Evolutionary conservation across 2,113 vertebrate species (phyloP), one percentile per base, ranked within the genome.

Genomic region (Callionymus lyra): DNA sequence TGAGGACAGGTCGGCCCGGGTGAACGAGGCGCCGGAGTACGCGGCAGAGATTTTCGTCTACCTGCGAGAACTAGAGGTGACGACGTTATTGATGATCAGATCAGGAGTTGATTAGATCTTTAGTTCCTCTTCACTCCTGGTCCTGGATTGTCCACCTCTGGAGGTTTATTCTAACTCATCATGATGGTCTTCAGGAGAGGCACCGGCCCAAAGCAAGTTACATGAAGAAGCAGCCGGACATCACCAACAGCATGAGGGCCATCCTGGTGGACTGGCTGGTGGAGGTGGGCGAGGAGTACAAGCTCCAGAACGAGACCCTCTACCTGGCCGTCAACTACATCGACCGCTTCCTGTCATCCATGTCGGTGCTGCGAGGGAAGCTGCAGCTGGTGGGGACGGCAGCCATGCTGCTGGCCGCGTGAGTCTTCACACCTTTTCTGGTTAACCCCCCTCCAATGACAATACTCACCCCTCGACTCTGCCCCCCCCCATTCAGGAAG

Each of bases 261-360:
- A 98, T 99, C 63, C 85, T 99, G 5, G 94, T 99, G 60, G 96
- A 99, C 78, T 99, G 96, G 96, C 81, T 98, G 41, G 96, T 99
- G 1, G 96, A 99, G 74, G 96, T 99, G 13, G 96, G 93, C 10
- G 96, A 98, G 63, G 94, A 99, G 68, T 98, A 99, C 73, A 97
- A 94, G 52, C 79, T 99, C 10, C 94, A 97, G 77, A 99, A 91
- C 0, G 96, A 99, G 81, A 99, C 96, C 0, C 80, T 99, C 31
- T 89, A 97, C 59, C 83, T 99, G 80, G 93, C 96, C 6, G 94
- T 98, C 1, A 97, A 97, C 82, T 99, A 99, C 82, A 97, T 99
- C 1, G 94, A 98, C 31, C 84, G 96, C 42, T 99, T 99, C 77
- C 89, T 99, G 6, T 99, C 96, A 1, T 92, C 94, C 0, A 99